Evolutionary conservation across 2,888 invertebrate genomes (phyloP).

Genomic region (Formica aserva): DNA sequence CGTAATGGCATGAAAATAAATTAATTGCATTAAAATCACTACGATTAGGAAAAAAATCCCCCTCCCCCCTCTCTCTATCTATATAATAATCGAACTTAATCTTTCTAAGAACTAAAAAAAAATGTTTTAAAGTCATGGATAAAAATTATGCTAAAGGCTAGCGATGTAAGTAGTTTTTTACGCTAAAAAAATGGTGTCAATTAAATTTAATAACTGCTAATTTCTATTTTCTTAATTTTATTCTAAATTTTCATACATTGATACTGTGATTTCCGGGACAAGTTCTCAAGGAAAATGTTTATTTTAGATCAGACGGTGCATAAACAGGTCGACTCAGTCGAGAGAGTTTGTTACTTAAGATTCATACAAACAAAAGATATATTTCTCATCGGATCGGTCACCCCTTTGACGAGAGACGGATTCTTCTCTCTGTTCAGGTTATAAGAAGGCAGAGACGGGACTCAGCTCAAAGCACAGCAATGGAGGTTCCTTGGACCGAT

Average conservation of each 20-base stretch:
- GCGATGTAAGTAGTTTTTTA: background rate
- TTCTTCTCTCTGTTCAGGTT: constrained; percentile 81
- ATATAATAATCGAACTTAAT: constrained; percentile 6
- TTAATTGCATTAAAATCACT: constrained; percentile 3
- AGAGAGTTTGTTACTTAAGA: constrained; percentile 4
- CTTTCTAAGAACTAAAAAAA: constrained; percentile 8
- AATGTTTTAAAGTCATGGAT: background rate
- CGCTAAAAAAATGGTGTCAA: background rate
- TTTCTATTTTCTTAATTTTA: background rate
- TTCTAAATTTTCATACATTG: background rate
- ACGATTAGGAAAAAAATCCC: background rate
- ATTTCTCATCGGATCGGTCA: constrained; percentile 14
- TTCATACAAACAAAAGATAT: background rate
- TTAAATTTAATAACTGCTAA: background rate
- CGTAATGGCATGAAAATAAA: background rate
- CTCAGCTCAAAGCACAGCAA: constrained; percentile 85
- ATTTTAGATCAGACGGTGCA: background rate
- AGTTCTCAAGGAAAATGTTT: background rate
- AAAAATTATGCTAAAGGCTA: background rate
- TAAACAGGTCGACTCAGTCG: background rate
- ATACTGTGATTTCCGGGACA: background rate
- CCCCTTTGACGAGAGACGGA: constrained; percentile 26
- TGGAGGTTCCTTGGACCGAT: constrained; percentile 88
- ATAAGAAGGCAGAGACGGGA: constrained; percentile 84
- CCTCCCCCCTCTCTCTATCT: background rate